Evolutionary conservation across 1,140 invertebrate genomes (phyloP), one percentile per base, ranked within the genome.

Genomic region (Helicoverpa zea): DNA sequence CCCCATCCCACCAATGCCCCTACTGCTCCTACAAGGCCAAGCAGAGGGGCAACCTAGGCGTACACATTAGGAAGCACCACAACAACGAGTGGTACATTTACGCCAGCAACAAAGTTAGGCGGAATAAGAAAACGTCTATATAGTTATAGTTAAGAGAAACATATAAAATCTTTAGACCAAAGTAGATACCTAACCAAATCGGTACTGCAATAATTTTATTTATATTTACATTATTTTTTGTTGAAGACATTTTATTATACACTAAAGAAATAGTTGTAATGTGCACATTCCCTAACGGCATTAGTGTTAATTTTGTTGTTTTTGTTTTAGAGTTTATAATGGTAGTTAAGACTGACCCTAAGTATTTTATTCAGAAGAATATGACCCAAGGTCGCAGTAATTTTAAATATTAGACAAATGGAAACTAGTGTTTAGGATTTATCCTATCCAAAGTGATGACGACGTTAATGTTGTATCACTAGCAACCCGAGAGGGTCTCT

Each of bases 11-110:
- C 92, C 97, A 97, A 35, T 98, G 98, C 84, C 97, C 97, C 1
- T 96, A 97, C 86, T 98, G 98, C 92, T 96, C 96, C 2, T 98
- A 98, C 94, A 96, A 96, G 82, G 97, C 97, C 35, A 97, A 98
- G 86, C 97, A 98, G 87, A 96, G 97, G 3, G 97, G 97, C 81
- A 98, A 98, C 91, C 95, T 98, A 1, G 97, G 97, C 56, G 97
- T 98, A n/a, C 97, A 98, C 89, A 97, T 97, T 79, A 96, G 97
- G 75, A 97, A 97, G 87, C 97, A 98, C 94, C 97, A 97, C 93
- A 94, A 95, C 88, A 85, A 89, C 80, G 91, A 95, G 89, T 95
- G 95, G 95, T 93, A 86, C 87, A 81, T 92, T 16, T 95, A 94
- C 90, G 94, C 95, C 84, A 94, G 83, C 89, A 95, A 86, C 90